Evolutionary conservation across 2,888 invertebrate genomes (phyloP), one percentile per base, ranked within the genome.

Genomic region (Sipha maydis): DNA sequence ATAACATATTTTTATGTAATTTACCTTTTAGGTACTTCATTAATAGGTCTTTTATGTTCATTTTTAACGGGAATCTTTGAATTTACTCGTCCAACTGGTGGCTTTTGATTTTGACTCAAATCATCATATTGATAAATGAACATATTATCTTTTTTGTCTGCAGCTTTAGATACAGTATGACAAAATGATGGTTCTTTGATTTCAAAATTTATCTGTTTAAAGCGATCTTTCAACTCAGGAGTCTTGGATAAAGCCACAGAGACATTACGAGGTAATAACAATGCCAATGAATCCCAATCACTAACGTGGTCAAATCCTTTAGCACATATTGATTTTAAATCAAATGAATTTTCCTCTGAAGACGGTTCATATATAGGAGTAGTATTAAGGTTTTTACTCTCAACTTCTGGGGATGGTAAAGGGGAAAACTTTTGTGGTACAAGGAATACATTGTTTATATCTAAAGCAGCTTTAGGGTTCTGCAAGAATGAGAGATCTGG

Each of bases 211-310:
- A 93, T 93, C 79, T 93, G 93, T 91, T 94, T 95, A 71, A 94
- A 92, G 90, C 95, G 94, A 91, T 93, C 94, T 90, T 94, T 93
- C 79, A 96, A 93, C 92, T 97, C 96, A 14, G 97, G 97, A 91
- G 97, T 94, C 92, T 96, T 96, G 28, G 95, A 94, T 83, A 97
- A 92, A 90, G 97, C 93, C 91, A 95, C 95, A 90, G 95, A 94
- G 91, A 96, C 97, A 92, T 98, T 97, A 90, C 94, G 93, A 7
- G 98, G 98, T 90, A 98, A 92, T 82, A 98, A 93, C 90, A 98
- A 95, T 91, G 96, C 97, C 84, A 98, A 93, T 0, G 97, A 98
- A 91, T 97, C 97, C 98, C 98, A 98, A 92, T 98, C 98, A 91
- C 95, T 95, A 17, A 98, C 95, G 91, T 98, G 97, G 75, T 94